phyloP scores from a whole-genome alignment of 2,797 vertebrate species.

The Catamblyrhynchus diadema region DNA sequence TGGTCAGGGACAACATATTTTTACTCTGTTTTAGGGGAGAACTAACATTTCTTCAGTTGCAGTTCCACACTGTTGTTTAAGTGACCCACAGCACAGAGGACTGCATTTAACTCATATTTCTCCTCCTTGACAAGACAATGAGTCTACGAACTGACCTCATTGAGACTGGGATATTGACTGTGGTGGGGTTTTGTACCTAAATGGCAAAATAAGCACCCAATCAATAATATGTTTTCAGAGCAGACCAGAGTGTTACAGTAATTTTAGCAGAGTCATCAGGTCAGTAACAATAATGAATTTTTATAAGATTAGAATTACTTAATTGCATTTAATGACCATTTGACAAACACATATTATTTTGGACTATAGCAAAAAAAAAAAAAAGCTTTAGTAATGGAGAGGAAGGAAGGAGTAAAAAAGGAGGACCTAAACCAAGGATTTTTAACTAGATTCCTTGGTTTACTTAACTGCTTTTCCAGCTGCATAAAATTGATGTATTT shows the following conservation, averaged over 20 bases:
- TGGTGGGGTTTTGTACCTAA: slow-evolving; percentile 6
- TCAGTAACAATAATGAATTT: slow-evolving; percentile 11
- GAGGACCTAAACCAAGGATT: not conserved
- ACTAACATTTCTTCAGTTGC: fast-evolving
- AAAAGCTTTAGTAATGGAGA: not conserved
- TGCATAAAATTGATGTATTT: slow-evolving; percentile 6
- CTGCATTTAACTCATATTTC: not conserved
- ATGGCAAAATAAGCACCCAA: not conserved
- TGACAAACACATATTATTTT: not conserved
- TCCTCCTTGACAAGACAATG: not conserved
- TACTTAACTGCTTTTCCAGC: not conserved
- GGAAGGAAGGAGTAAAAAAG: not conserved
- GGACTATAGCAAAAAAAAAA: not conserved
- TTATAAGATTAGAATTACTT: slow-evolving; percentile 15
- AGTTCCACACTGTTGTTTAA: not conserved
- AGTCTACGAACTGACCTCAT: not conserved
- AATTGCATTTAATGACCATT: not conserved
- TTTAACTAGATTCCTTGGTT: not conserved
- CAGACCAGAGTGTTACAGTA: not conserved
- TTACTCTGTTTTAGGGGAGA: not conserved
- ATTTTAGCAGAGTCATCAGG: slow-evolving; percentile 29
- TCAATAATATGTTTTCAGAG: slow-evolving; percentile 25
- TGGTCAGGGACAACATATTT: not conserved
- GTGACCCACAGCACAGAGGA: not conserved
- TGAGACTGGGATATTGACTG: slow-evolving; percentile 11